Conservation (phyloP, 2,113 vertebrate genomes). For the Barbus barbus region DNA sequence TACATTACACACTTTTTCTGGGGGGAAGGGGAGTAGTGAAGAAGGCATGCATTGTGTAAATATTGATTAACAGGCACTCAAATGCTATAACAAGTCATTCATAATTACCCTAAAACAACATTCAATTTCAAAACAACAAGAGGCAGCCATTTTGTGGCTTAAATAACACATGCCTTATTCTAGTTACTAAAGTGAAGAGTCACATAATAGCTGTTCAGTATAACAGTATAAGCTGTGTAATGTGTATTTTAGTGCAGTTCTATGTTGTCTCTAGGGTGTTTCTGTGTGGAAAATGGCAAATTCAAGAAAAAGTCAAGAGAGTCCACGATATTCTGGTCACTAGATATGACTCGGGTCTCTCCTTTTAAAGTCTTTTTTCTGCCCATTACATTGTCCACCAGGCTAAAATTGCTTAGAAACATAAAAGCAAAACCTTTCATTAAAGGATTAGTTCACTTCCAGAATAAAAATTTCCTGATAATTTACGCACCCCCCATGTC, state of each 20-base stretch:
- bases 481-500: too few species aligned
- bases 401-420: not conserved
- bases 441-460: too few species aligned
- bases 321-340: not conserved
- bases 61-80: not conserved
- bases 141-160: slow-evolving; percentile 22
- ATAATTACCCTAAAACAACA: slow-evolving; percentile 14
- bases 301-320: too few species aligned
- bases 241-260: not conserved
- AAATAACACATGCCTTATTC: not conserved
- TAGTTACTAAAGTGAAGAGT: too few species aligned
- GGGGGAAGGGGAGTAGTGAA: not conserved
- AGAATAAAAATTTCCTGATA: too few species aligned
- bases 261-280: not conserved
- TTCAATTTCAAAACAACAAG: slow-evolving; percentile 15
- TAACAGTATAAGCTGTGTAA: not conserved
- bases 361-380: too few species aligned
- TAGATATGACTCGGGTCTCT: too few species aligned
- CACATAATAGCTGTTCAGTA: not conserved
- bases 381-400: not conserved
- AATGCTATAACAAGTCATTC: not conserved
- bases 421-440: not conserved
- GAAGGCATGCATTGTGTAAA: slow-evolving; percentile 20
- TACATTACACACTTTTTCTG: slow-evolving; percentile 17
- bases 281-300: not conserved